These are phyloP conservation scores for Pardosa pseudoannulata DNA, from an alignment of 2,888 invertebrate genomes.

Conservation along the genomic window DNA sequence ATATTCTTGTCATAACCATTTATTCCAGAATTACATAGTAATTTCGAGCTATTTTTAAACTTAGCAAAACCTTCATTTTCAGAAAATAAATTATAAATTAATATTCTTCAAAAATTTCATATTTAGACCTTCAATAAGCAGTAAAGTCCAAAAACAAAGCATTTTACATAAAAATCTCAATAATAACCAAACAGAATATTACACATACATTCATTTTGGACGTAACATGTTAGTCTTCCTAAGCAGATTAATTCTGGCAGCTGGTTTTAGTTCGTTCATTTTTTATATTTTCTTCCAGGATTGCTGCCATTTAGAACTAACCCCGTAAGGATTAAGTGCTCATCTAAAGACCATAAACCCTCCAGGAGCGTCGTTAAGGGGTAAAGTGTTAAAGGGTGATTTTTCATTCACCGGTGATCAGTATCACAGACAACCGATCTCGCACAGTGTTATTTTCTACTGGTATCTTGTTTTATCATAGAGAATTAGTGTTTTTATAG, in stretches of 20 bases:
- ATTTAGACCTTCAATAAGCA: no score
- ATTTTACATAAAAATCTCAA: no score
- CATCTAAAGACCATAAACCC: conserved; percentile 64
- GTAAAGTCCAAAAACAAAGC: no score
- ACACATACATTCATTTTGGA: no score
- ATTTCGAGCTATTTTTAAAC: no score
- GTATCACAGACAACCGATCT: conserved; percentile 12
- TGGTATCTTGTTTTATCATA: background rate
- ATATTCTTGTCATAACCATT: no score
- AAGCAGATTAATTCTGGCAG: background rate
- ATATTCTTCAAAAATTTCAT: no score
- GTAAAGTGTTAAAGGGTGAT: conserved; percentile 62
- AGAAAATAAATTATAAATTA: no score
- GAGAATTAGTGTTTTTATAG: background rate
- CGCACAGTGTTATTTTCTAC: background rate
- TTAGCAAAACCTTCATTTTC: no score
- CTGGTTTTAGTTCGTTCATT: background rate
- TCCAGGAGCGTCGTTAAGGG: conserved; percentile 47
- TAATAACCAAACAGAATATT: no score
- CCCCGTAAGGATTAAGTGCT: conserved; percentile 65
- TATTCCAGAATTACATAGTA: no score
- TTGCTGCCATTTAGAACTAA: conserved; percentile 61
- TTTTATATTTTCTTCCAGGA: conserved; percentile 42
- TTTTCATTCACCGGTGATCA: conserved; percentile 61
- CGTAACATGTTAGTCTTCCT: no score